These are phyloP conservation scores for Cataglyphis hispanica DNA, from an alignment of 1,140 invertebrate species.

Conservation along the genomic window DNA sequence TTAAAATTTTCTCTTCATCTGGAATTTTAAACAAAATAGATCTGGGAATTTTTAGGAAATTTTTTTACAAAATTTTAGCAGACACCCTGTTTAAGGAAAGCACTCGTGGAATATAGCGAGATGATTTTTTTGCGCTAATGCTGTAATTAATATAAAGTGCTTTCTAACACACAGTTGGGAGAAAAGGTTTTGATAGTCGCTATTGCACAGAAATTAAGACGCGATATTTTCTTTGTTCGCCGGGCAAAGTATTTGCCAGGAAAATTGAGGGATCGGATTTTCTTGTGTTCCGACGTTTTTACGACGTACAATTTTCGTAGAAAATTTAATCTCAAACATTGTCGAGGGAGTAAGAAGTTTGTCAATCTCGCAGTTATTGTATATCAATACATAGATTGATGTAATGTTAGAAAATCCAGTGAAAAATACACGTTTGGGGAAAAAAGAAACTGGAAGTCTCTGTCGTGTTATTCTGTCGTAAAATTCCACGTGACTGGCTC, in stretches of 20 bases:
- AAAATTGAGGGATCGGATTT: not conserved
- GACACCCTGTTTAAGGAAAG: too few species aligned
- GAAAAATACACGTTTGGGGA: not conserved
- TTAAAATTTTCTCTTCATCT: too few species aligned
- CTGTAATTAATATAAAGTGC: not conserved
- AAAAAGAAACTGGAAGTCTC: not conserved
- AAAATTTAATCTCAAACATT: slow-evolving; percentile 16
- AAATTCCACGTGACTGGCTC: slow-evolving; percentile 28
- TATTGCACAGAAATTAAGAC: not conserved
- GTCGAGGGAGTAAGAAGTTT: not conserved
- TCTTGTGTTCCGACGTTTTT: not conserved
- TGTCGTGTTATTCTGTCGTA: slow-evolving; percentile 18
- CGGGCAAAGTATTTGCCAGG: not conserved
- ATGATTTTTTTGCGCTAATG: not conserved
- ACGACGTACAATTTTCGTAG: not conserved
- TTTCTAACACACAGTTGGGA: not conserved
- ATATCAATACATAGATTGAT: not conserved
- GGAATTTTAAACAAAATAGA: too few species aligned
- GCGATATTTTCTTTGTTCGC: not conserved
- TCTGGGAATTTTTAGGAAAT: too few species aligned
- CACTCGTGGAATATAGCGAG: not conserved
- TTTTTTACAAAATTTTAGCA: too few species aligned
- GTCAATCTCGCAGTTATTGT: too few species aligned
- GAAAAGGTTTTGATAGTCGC: not conserved
- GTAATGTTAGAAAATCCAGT: not conserved